Base-by-base conservation (phyloP, 2,888 invertebrate species). In the Tiphia femorata region DNA sequence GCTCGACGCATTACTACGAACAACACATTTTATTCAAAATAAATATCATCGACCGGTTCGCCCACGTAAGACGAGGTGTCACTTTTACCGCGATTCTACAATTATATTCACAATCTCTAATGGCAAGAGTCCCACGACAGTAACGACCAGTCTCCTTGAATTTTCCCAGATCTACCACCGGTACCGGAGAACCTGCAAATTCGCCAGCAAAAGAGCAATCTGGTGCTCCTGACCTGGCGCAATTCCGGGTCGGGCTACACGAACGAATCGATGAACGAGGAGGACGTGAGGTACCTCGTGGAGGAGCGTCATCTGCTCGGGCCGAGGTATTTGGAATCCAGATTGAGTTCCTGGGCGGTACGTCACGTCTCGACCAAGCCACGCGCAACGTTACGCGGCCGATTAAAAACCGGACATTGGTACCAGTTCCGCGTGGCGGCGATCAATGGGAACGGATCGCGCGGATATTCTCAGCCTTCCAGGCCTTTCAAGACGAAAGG, bases 351-450 rank as follows among this genome's bases (percentile, higher is more conserved):
- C 17, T 92, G 92, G 92, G 85, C 84, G 40, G 82, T 87, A n/a
- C 78, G 88, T 33, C 80, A 77, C 25, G 68, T 77, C 19, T 75
- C 76, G 14, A 72, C 75, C 60, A 88, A 88, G 67, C 85, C 86
- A 0, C 86, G 85, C 61, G 85, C 86, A 1, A 84, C 87, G 1
- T 80, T 90, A 8, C 86, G 86, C 17, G 86, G 86, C 50, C 79
- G 87, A 23, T 79, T 89, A 43, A 89, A 88, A 73, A 90, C 91
- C 0, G 92, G 92, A 2, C 88, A 90, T 43, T 92, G 92, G 92
- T 93, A 92, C 81, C 89, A 92, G 67, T 92, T 92, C 75, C 86
- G 92, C n/a, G 90, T 92, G 3, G 92, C 92, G 0, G 90, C 92
- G 0, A 88, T 93, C 2, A 92, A 90, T 75, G 87, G 87, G 1